Conservation (phyloP, 2,113 vertebrate genomes). For the Taxidea taxus region DNA sequence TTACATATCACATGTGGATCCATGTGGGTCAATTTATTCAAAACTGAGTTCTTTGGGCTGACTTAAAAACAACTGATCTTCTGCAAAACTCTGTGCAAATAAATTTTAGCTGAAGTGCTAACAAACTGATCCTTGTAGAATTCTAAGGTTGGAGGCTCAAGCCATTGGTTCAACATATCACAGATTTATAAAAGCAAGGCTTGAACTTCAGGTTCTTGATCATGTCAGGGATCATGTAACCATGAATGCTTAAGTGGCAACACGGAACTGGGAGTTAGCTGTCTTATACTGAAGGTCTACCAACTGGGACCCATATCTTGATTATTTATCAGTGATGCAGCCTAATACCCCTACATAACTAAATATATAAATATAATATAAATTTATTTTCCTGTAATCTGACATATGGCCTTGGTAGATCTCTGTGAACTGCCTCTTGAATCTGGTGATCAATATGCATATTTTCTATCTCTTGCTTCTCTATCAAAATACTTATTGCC, state of each 20-base stretch:
- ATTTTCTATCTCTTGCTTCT: neutral
- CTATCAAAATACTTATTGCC: neutral
- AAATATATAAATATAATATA: neutral
- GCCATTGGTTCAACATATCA: neutral
- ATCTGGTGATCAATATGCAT: neutral
- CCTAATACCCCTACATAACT: neutral
- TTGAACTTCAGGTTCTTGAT: neutral
- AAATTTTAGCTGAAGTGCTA: neutral
- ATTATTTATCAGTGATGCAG: too few relatives aligned
- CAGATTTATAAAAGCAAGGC: too few relatives aligned
- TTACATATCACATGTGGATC: neutral
- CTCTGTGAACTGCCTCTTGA: neutral
- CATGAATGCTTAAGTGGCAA: neutral
- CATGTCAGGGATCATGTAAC: neutral
- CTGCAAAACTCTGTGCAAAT: neutral
- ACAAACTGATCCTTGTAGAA: neutral
- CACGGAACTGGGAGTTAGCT: neutral
- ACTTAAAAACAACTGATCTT: neutral
- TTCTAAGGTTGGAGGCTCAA: neutral
- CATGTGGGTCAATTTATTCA: neutral
- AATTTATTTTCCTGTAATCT: neutral
- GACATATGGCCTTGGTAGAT: neutral
- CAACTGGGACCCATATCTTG: neutral
- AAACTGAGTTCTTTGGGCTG: neutral
- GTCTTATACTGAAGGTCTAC: neutral